Evolutionary conservation across 2,113 vertebrate species (phyloP).

Genomic region (Nycticebus coucang): DNA sequence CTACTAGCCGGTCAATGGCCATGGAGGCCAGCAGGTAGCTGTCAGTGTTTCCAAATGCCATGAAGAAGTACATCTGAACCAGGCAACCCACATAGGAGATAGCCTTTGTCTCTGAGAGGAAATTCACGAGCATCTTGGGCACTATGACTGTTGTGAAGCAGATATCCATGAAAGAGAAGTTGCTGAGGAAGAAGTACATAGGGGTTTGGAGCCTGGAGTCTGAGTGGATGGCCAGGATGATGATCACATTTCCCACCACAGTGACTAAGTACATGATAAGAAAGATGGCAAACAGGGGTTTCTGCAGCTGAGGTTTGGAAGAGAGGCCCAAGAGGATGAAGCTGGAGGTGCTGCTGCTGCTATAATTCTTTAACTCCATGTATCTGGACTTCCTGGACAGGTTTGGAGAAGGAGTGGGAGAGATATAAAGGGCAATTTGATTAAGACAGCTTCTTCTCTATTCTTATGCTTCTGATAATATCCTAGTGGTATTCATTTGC

Average conservation of each 20-base stretch:
- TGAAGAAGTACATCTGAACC: constrained; percentile 75
- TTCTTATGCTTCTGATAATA: not conserved
- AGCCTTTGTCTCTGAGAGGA: constrained; percentile 61
- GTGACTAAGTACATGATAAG: constrained; percentile 53
- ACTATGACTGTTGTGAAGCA: constrained; percentile 68
- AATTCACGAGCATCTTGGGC: constrained; percentile 70
- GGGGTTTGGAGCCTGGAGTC: constrained; percentile 57
- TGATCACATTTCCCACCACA: constrained; percentile 26
- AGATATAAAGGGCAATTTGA: not conserved
- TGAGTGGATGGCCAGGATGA: constrained; percentile 45
- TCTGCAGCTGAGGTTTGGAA: constrained; percentile 67
- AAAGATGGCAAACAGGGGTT: constrained; percentile 56
- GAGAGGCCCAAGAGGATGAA: constrained; percentile 75
- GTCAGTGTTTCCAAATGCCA: constrained; percentile 64
- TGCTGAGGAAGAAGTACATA: constrained; percentile 77
- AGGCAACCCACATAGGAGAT: constrained; percentile 68
- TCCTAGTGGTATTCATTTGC: not conserved
- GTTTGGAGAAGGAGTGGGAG: not conserved
- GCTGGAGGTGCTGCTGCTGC: not conserved
- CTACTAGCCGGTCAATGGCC: constrained; percentile 71
- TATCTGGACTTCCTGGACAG: not conserved
- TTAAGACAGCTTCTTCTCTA: not conserved
- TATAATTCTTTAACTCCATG: constrained; percentile 61
- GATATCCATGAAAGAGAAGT: constrained; percentile 73
- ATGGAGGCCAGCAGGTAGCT: constrained; percentile 77